Conservation (phyloP, 2,888 invertebrate genomes). For the Nephrotoma guestfalica region DNA sequence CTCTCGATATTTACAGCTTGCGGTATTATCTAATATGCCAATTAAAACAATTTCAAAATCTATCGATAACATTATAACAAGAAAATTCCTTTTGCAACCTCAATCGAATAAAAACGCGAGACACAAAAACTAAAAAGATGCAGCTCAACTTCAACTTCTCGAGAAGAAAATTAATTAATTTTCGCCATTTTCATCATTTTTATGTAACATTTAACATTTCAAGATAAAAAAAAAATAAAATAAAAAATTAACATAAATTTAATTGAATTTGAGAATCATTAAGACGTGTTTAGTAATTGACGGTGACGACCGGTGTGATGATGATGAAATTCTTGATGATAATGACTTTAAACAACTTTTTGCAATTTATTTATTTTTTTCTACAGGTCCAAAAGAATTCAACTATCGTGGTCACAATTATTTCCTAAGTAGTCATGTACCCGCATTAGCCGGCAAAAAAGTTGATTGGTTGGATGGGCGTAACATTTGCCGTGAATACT, state of each 20-base stretch:
- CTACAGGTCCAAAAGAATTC: constrained; percentile 79
- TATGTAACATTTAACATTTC: background rate
- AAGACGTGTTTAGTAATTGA: constrained; percentile 1
- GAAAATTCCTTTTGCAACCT: background rate
- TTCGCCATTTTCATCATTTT: background rate
- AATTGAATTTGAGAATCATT: background rate
- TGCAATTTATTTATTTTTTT: constrained; percentile 14
- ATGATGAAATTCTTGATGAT: background rate
- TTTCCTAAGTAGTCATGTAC: constrained; percentile 74
- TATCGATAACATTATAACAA: background rate
- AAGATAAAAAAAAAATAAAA: background rate
- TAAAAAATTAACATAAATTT: background rate
- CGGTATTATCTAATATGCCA: background rate
- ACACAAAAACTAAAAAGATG: background rate
- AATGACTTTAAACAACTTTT: background rate
- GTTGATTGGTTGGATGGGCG: constrained; percentile 85
- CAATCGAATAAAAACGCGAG: background rate
- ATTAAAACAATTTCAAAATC: background rate
- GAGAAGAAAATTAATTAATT: background rate
- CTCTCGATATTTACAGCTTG: background rate
- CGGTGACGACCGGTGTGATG: background rate
- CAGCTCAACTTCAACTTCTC: background rate
- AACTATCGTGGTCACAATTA: constrained; percentile 76
- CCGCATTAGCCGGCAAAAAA: constrained; percentile 60
- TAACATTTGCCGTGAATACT: constrained; percentile 82